Conservation (phyloP, 1,140 invertebrate species). For the Coptotermes formosanus region DNA sequence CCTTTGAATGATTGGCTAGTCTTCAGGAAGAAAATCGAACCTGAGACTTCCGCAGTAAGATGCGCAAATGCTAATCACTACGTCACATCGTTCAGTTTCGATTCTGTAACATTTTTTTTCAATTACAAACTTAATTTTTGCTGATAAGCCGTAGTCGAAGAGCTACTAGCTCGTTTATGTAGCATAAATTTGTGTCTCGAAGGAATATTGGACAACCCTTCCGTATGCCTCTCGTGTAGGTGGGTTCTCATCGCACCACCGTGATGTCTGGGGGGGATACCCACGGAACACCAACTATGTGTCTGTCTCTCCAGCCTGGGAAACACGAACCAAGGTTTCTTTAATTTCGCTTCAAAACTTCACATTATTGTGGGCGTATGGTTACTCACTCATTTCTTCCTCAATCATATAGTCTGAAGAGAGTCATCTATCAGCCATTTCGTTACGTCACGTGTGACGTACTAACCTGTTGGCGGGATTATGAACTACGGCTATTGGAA, state of each 20-base stretch:
- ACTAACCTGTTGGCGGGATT: neutral
- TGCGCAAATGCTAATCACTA: too few species aligned
- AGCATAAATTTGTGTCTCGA: neutral
- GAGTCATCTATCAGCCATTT: neutral
- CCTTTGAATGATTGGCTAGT: too few species aligned
- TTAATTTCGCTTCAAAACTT: neutral
- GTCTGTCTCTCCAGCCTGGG: neutral
- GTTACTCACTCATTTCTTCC: too few species aligned
- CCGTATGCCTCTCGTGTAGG: neutral
- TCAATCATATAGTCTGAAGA: neutral
- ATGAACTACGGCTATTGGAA: too few species aligned
- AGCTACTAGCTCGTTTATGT: neutral
- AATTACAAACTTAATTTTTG: too few species aligned
- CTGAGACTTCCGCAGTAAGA: too few species aligned
- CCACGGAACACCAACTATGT: neutral
- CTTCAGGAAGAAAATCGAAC: too few species aligned
- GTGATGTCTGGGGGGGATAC: constrained; percentile 15
- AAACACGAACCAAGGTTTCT: neutral
- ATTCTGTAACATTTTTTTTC: too few species aligned
- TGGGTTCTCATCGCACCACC: neutral
- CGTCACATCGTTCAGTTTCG: too few species aligned
- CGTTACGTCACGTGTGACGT: neutral
- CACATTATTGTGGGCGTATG: neutral
- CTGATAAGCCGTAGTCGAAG: neutral
- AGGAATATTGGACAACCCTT: neutral